These are phyloP conservation scores for Scalopus aquaticus DNA, from an alignment of 2,113 vertebrate genomes.

Conservation along the genomic window DNA sequence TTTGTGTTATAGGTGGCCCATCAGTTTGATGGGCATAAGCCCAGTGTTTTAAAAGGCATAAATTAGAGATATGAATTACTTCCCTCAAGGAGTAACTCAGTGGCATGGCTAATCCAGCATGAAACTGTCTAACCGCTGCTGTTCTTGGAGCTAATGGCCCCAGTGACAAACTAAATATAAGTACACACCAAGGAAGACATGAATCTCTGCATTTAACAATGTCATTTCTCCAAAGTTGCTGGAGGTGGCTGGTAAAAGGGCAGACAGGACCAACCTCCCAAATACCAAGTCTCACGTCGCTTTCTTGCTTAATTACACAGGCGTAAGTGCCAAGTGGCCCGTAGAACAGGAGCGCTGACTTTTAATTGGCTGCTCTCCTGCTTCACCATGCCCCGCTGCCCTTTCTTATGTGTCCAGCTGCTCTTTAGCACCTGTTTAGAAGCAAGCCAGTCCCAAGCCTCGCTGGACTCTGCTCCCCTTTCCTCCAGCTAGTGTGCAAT, in stretches of 20 bases:
- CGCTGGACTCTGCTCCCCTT: not conserved
- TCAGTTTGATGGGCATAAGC: constrained; percentile 54
- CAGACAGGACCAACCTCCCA: constrained; percentile 41
- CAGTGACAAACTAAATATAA: constrained; percentile 44
- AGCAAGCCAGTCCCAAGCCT: not conserved
- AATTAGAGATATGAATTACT: constrained; percentile 59
- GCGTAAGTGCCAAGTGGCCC: constrained; percentile 31
- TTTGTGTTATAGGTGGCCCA: constrained; percentile 65
- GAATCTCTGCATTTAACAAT: not conserved
- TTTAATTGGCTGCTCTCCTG: constrained; percentile 7
- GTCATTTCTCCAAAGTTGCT: constrained; percentile 49
- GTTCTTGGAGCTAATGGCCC: not conserved
- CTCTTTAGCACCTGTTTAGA: not conserved
- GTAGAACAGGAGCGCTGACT: not conserved
- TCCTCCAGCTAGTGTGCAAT: not conserved
- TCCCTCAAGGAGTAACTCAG: constrained; percentile 41
- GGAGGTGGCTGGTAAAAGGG: not conserved
- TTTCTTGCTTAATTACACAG: constrained; percentile 43
- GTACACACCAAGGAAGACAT: constrained; percentile 36
- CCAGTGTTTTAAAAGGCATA: constrained; percentile 53
- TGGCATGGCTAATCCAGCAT: not conserved
- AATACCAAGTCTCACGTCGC: constrained; percentile 43
- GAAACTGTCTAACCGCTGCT: constrained; percentile 11
- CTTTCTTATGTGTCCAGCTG: not conserved
- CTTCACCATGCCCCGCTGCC: not conserved